Evolutionary conservation across 2,888 invertebrate species (phyloP), one percentile per base, ranked within the genome.

Genomic region (Hydrotaea diabolus): DNA sequence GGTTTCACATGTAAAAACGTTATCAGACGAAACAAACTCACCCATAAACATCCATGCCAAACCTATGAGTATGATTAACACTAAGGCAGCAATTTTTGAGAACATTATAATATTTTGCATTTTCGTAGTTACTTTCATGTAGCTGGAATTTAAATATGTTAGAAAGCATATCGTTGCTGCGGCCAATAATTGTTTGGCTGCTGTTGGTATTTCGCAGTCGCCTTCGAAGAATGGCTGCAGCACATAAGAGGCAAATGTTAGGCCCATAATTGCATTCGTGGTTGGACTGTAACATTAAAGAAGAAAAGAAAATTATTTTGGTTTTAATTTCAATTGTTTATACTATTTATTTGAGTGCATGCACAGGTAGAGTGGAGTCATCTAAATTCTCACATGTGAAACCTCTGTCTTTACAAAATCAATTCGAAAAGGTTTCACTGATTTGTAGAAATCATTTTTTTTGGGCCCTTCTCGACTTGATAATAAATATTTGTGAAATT

Each of bases 51-150:
- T 94, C 94, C 96, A 96, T 23, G 94, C 93, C 21, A 96, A 90
- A 11, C 98, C 98, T 62, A 96, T 95, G 53, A 96, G 89, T 81
- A 98, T 97, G 84, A 98, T 96, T 85, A 97, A 93, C 26, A 96
- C 93, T 36, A 98, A 93, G 9, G 98, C 98, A 0, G 95, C 94
- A 82, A 98, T 94, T 93, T 98, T 98, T 2, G 97, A 96, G 88
- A 98, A 96, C 95, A 98, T 98, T 90, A 98, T 98, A 19, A 97
- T 93, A 92, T 98, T 98, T 92, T 98, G 98, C 89, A 98, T 94
- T 90, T 95, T 95, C 0, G 98, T 97, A 4, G 98, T 98, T 87
- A 96, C 94, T 89, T 94, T 96, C 59, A 98, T 97, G 90, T 97
- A 96, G 90, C 95, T 96, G 72, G 97, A 97, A 92, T 98, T 98